phyloP scores from a whole-genome alignment of 2,797 vertebrate genomes.

The Chaetodon trifasciatus region DNA sequence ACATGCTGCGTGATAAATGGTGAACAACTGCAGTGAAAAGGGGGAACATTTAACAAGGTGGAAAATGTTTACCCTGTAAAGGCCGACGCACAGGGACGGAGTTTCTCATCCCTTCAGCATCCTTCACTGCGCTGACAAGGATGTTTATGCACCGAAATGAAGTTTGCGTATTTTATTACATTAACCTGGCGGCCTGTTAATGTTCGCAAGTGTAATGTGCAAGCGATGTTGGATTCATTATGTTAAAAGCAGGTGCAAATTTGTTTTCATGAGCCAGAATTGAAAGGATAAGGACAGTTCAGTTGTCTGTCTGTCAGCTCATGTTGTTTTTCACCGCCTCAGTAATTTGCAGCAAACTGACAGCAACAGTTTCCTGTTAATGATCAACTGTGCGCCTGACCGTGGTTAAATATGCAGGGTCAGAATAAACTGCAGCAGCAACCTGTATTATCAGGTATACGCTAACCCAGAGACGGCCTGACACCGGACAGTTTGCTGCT shows the following conservation, averaged over 20 bases:
- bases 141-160: constrained; percentile 29
- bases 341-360: constrained; percentile 37
- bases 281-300: constrained; percentile 4
- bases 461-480: constrained; percentile 2
- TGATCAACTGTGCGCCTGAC: constrained; percentile 47
- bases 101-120: constrained; percentile 24
- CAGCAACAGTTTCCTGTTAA: constrained; percentile 54
- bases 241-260: constrained; percentile 24
- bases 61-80: constrained; percentile 67
- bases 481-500: background rate
- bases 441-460: background rate
- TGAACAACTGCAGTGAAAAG: constrained; percentile 57
- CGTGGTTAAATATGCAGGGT: constrained; percentile 51
- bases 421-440: constrained; percentile 20
- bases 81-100: constrained; percentile 22
- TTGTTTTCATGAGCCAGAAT: background rate
- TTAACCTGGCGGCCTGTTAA: constrained; percentile 21
- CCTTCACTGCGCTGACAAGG: constrained; percentile 9
- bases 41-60: constrained; percentile 66
- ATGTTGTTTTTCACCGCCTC: constrained; percentile 21
- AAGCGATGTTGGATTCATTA: background rate
- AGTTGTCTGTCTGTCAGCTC: constrained; percentile 3
- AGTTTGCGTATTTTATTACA: constrained; percentile 25
- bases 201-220: background rate
- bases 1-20: constrained; percentile 58